Base-by-base conservation (phyloP, 2,888 invertebrate genomes). In the Iphiclides podalirius region DNA sequence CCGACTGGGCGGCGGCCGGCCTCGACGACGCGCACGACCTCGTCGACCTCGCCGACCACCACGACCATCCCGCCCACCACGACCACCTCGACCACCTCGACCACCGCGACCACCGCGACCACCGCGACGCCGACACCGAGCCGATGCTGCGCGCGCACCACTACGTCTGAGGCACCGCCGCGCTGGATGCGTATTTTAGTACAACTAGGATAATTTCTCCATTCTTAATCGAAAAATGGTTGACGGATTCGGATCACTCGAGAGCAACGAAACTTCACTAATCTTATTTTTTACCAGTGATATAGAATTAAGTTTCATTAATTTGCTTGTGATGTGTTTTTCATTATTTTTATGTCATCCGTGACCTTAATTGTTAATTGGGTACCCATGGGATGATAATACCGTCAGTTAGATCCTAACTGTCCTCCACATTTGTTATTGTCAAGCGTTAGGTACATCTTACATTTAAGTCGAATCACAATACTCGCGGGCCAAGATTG, bases 1-100 rank as follows among this genome's bases (percentile, higher is more conserved):
- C 90, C 40, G 92, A 92, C 35, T 95, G 96, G 85, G 96, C 96
- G 96, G 50, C 58, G 61, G 52, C 59, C 51, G 67, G 52, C 16
- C 54, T 58, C 38, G 56, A 49, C 52, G 47, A 45, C 46, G 71
- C n/a, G 28, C 28, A 9, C 28, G 28, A 28, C 28, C 58, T 55
- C 65, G 66, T 9, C 8, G 52, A 61, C 62, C 54, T 39, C 47
- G 52, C 43, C 14, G 50, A 40, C 43, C 47, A 45, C 46, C 47
- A 50, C 48, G 55, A 35, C 36, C 52, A 47, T 47, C 45, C 44
- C 28, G 51, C 42, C 37, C 31, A 57, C 59, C 59, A 52, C 55
- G 54, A 45, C 47, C 44, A 59, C 52, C 54, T 23, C 14, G 50
- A 40, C 43, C 47, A 45, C 47, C 45, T 44, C 26, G 50, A 47